These are phyloP conservation scores for Callosobruchus maculatus DNA, from an alignment of 2,888 invertebrate genomes.

Conservation along the genomic window DNA sequence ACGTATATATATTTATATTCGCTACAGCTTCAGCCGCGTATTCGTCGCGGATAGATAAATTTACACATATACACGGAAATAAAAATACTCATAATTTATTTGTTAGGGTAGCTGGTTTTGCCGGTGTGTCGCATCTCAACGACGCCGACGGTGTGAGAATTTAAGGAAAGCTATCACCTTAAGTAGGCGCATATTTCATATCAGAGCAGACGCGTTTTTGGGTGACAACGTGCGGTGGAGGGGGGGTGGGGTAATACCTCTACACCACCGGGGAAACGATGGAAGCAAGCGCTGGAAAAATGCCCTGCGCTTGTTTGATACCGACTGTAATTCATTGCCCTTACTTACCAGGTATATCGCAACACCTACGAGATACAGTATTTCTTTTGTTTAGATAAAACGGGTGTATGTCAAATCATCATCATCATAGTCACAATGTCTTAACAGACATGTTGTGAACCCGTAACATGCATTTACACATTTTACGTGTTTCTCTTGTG, in stretches of 20 bases:
- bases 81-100: slow-evolving; percentile 48
- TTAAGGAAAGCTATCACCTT: slow-evolving; percentile 53
- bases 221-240: not conserved
- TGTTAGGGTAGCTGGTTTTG: slow-evolving; percentile 36
- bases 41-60: slow-evolving; percentile 39
- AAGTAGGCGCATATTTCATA: slow-evolving; percentile 52
- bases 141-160: slow-evolving; percentile 40
- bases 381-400: too few relatives aligned
- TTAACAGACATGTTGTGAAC: too few relatives aligned
- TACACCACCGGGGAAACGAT: not conserved
- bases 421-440: too few relatives aligned
- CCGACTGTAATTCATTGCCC: not conserved
- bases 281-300: not conserved
- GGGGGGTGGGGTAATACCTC: not conserved
- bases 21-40: not conserved
- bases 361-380: too few relatives aligned
- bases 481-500: too few relatives aligned
- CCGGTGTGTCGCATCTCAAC: slow-evolving; percentile 35
- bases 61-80: slow-evolving; percentile 40
- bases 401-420: too few relatives aligned
- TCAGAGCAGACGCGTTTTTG: slow-evolving; percentile 19
- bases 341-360: too few relatives aligned
- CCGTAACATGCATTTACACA: too few relatives aligned
- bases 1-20: not conserved
- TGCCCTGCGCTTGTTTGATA: not conserved